These are phyloP conservation scores for Clarias magur DNA, from an alignment of 2,113 vertebrate genomes.

Conservation along the genomic window DNA sequence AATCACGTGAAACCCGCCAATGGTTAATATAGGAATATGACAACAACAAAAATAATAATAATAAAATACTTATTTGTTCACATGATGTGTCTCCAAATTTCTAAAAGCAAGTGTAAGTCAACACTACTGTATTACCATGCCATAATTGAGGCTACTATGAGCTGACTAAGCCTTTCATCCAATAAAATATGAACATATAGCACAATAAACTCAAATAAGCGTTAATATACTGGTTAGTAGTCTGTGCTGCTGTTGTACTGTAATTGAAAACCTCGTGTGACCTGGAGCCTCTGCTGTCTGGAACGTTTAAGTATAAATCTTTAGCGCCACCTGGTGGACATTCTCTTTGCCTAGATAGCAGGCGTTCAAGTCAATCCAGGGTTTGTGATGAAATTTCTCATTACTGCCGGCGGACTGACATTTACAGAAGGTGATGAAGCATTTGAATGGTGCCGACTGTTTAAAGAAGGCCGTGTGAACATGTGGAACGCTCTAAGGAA, in stretches of 20 bases:
- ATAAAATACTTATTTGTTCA: background rate
- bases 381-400: no score
- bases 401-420: no score
- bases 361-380: no score
- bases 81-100: background rate
- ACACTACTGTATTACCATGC: background rate
- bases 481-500: no score
- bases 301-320: background rate
- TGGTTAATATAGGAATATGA: background rate
- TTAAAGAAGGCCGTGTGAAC: no score
- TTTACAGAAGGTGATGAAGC: no score
- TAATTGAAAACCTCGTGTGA: background rate
- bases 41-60: background rate
- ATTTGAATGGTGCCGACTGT: no score
- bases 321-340: constrained; percentile 4
- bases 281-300: background rate
- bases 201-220: background rate
- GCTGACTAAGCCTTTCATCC: background rate
- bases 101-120: background rate
- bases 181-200: background rate
- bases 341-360: no score
- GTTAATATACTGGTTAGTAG: background rate
- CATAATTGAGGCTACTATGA: background rate
- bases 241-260: no score
- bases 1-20: background rate